phyloP scores from a whole-genome alignment of 1,140 invertebrate species.

The Leptinotarsa texana region DNA sequence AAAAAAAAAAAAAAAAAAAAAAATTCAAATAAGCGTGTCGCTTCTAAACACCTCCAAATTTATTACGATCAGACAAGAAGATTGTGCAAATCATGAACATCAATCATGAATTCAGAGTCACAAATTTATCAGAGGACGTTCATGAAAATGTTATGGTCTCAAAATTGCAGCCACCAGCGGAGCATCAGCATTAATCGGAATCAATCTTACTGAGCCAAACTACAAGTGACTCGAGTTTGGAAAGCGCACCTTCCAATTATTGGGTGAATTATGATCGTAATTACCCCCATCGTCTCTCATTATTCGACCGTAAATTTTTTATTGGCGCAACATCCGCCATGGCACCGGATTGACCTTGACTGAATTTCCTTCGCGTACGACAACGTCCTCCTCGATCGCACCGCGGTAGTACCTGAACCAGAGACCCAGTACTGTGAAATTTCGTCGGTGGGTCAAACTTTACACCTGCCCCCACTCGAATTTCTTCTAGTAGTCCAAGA shows the following conservation, averaged over 20 bases:
- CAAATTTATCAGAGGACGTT: too few species aligned
- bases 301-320: neutral
- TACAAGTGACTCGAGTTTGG: neutral
- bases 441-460: slow-evolving; percentile 25
- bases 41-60: too few species aligned
- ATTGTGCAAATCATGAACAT: too few species aligned
- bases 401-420: slow-evolving; percentile 17
- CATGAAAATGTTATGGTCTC: too few species aligned
- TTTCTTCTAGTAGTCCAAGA: slow-evolving; percentile 25
- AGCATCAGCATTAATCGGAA: too few species aligned
- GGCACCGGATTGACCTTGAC: slow-evolving; percentile 11
- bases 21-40: too few species aligned
- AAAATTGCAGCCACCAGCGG: too few species aligned
- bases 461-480: slow-evolving; percentile 25
- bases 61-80: too few species aligned
- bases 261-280: neutral
- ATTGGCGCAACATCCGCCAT: slow-evolving; percentile 3
- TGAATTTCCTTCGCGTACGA: slow-evolving; percentile 9
- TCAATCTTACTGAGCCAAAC: too few species aligned
- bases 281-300: neutral
- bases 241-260: neutral
- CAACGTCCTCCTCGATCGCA: neutral
- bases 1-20: too few species aligned
- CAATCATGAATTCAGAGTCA: too few species aligned
- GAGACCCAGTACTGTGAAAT: slow-evolving; percentile 21